Evolutionary conservation across 2,113 vertebrate species (phyloP).

Genomic region (Theropithecus gelada): DNA sequence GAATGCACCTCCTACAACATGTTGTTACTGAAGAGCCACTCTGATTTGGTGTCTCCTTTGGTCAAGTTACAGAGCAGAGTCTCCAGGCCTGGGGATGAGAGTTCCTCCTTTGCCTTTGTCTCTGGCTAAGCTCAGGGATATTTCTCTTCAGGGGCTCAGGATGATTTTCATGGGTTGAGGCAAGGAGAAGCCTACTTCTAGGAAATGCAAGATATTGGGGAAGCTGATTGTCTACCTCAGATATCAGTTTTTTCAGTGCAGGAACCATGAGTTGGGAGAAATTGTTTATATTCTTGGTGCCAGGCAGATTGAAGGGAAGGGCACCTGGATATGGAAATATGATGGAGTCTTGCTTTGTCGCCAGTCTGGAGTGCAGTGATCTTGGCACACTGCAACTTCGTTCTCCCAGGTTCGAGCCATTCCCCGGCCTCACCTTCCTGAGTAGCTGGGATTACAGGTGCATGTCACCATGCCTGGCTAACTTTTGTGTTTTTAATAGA

Average conservation of each 20-base stretch:
- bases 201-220: background rate
- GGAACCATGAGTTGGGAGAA: background rate
- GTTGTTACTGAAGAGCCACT: background rate
- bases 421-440: no score
- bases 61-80: background rate
- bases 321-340: background rate
- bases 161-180: background rate
- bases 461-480: no score
- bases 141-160: background rate
- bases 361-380: no score
- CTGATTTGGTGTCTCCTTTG: background rate
- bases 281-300: background rate
- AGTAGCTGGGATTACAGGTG: no score
- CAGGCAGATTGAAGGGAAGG: background rate
- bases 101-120: background rate
- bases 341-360: no score
- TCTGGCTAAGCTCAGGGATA: background rate
- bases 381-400: no score
- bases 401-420: no score
- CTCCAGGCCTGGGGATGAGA: background rate
- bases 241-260: background rate
- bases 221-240: background rate
- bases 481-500: no score
- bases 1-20: background rate
- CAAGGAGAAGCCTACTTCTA: background rate